Conservation (phyloP, 2,113 vertebrate species). For the Rhinichthys klamathensis region DNA sequence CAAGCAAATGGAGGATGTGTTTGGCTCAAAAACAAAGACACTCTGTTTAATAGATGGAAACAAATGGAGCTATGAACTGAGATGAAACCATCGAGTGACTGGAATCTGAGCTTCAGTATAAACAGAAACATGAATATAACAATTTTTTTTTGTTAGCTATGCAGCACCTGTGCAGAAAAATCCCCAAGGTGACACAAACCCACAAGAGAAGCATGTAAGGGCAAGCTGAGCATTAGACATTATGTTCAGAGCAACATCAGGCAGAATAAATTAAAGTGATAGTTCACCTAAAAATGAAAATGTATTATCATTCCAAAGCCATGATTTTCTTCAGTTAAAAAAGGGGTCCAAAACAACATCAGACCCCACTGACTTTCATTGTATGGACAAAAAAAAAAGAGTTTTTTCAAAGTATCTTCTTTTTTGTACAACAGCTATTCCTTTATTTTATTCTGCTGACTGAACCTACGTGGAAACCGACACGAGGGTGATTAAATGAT, state of each 20-base stretch:
- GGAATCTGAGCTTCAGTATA: constrained; percentile 1
- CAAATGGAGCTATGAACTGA: constrained; percentile 2
- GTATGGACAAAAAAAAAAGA: no score
- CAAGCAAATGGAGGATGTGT: not conserved
- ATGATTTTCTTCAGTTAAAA: no score
- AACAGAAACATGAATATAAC: constrained; percentile 4
- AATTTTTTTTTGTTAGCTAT: not conserved
- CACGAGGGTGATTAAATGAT: not conserved
- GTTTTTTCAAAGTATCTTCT: not conserved
- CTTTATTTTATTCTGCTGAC: not conserved
- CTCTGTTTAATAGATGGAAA: constrained; percentile 27
- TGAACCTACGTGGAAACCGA: no score
- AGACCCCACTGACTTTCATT: not conserved
- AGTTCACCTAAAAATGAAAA: not conserved
- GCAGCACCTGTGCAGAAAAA: constrained; percentile 30
- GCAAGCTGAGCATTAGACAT: constrained; percentile 8
- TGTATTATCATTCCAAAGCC: not conserved
- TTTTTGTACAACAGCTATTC: not conserved
- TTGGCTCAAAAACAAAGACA: constrained; percentile 31
- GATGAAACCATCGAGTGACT: constrained; percentile 21
- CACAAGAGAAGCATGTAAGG: constrained; percentile 7
- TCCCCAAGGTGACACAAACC: not conserved
- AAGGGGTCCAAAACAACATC: not conserved
- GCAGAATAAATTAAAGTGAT: not conserved
- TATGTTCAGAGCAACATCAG: not conserved